Evolutionary conservation across 2,797 vertebrate species (phyloP), one percentile per base, ranked within the genome.

Genomic region (Cynodonichthys magdalenae): DNA sequence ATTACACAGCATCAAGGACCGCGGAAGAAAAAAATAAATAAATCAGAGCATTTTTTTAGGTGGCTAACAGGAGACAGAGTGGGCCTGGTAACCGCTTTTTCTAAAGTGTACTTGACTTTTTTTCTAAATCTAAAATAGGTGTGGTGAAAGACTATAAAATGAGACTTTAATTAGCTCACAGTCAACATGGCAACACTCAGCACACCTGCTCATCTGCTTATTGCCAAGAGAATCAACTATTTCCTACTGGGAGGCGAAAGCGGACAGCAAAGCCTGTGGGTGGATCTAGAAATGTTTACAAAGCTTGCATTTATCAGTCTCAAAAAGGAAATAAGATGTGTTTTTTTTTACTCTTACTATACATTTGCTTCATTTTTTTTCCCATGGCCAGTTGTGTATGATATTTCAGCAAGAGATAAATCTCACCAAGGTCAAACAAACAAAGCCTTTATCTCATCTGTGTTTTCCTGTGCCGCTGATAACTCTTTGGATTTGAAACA

Each of bases 91-190:
- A 54, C 63, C 59, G 58, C 31, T 64, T 47, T 64, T 47, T 65
- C 73, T 63, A 58, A 71, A 77, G 59, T 50, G 77, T 69, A 57
- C 41, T 56, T 58, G 75, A 84, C 73, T 31, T 31, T 64, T 63
- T 60, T 62, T 80, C 64, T 27, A 80, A 66, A 74, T 82, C 66
- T 77, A 53, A 74, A 73, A 79, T 53, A 68, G 58, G 69, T 62
- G 63, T 75, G 69, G 62, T 53, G 54, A 69, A 68, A 63, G 66
- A 54, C 54, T 74, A 67, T 67, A 77, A 77, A 75, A 86, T 68
- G 63, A 84, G 77, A 74, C 76, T 86, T 87, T 89, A 90, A 91
- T 88, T 77, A 88, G 83, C 60, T 50, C 18, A 50, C 56, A 19
- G 69, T 77, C 63, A 74, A 81, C 78, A 67, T 75, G 73, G 78